Evolutionary conservation across 2,888 invertebrate species (phyloP).

Genomic region (Eupithecia dodoneata): DNA sequence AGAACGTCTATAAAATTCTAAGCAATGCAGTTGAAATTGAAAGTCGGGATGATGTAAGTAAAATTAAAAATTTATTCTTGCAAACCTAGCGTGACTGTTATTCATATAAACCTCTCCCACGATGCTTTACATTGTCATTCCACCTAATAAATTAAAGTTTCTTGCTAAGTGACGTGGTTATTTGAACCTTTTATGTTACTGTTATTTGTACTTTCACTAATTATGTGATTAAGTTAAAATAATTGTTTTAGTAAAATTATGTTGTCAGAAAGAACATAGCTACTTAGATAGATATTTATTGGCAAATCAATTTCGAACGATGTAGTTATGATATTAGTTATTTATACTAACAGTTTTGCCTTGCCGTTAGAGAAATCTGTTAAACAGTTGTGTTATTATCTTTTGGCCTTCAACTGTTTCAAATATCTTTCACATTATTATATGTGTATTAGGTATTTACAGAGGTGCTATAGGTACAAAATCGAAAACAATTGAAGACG

Average conservation of each 20-base stretch:
- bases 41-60: constrained; percentile 67
- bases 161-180: constrained; percentile 56
- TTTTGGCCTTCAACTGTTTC: constrained; percentile 3
- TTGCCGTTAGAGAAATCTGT: not conserved
- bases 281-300: not conserved
- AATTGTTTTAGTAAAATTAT: constrained; percentile 7
- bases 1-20: constrained; percentile 14
- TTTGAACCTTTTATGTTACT: constrained; percentile 50
- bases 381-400: not conserved
- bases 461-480: not conserved
- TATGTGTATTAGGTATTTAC: not conserved
- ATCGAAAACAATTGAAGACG: constrained; percentile 3
- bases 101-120: constrained; percentile 77
- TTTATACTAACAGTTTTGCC: not conserved
- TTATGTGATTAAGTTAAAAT: constrained; percentile 30
- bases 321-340: not conserved
- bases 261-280: not conserved
- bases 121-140: constrained; percentile 64
- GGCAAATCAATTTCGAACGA: not conserved
- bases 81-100: constrained; percentile 67
- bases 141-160: constrained; percentile 65
- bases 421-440: not conserved
- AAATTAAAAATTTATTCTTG: constrained; percentile 58
- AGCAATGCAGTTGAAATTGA: constrained; percentile 59
- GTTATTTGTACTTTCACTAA: constrained; percentile 52